A percentile compares a stretch with the other conserved stretches of the same genome.
These are phyloP conservation scores for Cephalopterus ornatus DNA, from an alignment of 2,113 vertebrate species.

Conservation along the genomic window DNA sequence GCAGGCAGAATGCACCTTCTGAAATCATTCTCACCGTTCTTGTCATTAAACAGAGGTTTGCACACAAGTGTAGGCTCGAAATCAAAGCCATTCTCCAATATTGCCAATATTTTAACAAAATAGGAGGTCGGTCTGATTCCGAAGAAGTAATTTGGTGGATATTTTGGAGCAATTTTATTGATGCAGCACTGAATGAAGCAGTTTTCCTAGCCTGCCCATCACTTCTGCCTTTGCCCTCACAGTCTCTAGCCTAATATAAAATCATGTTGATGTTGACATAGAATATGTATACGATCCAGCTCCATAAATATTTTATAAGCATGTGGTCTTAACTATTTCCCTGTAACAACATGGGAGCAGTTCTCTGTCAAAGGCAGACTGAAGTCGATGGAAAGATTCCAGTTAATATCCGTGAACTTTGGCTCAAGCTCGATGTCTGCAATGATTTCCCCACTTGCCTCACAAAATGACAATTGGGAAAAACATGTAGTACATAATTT, in stretches of 20 bases:
- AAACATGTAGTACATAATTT: not conserved
- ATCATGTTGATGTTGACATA: constrained; percentile 9
- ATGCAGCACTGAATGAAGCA: not conserved
- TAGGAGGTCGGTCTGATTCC: not conserved
- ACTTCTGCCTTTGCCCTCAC: not conserved
- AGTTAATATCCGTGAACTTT: not conserved
- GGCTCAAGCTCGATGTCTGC: not conserved
- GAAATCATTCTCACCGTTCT: not conserved
- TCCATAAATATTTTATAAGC: constrained; percentile 33
- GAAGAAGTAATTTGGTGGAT: not conserved
- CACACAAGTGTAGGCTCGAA: not conserved
- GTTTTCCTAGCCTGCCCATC: not conserved
- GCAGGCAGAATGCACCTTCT: not conserved
- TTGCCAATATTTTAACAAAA: not conserved
- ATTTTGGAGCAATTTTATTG: not conserved
- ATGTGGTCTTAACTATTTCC: not conserved
- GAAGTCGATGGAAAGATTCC: not conserved
- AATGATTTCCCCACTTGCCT: not conserved
- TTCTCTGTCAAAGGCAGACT: not conserved
- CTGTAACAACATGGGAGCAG: not conserved
- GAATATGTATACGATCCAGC: not conserved
- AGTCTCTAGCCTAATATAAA: constrained; percentile 23
- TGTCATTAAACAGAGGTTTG: not conserved
- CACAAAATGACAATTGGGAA: not conserved
- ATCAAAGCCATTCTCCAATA: not conserved